Conservation (phyloP, 2,797 vertebrate species). For the Cephalopachus bancanus region DNA sequence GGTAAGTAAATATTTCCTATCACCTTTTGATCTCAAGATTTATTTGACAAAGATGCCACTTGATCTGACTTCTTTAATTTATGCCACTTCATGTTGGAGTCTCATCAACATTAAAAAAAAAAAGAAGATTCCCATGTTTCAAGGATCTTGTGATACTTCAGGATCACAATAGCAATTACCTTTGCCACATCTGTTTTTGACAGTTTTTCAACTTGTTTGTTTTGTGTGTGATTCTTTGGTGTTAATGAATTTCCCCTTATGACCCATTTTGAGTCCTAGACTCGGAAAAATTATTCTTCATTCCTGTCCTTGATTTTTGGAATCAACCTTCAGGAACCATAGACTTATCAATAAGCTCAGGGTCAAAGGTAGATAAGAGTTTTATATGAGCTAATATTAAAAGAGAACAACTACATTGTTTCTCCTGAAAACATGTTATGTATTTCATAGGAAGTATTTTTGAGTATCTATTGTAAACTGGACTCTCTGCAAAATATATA, state of each 20-base stretch:
- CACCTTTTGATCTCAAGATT: conserved; percentile 7
- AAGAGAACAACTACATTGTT: neutral
- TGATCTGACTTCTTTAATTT: conserved; percentile 48
- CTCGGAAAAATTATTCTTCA: conserved; percentile 24
- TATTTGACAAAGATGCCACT: neutral
- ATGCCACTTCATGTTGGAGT: neutral
- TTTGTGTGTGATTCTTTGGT: neutral
- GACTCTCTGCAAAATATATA: neutral
- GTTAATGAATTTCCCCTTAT: neutral
- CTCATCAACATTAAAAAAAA: neutral
- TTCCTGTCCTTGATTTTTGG: neutral
- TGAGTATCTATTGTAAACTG: neutral
- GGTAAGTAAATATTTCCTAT: conserved; percentile 56
- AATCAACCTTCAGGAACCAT: neutral
- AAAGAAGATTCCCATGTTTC: neutral
- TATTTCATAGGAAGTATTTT: neutral
- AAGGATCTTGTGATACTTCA: neutral
- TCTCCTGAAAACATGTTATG: conserved; percentile 11
- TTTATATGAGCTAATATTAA: neutral
- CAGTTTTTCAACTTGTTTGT: neutral
- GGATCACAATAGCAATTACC: neutral
- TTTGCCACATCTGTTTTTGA: neutral
- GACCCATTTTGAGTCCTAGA: neutral
- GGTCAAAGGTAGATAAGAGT: neutral
- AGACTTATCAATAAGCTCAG: neutral